phyloP scores from a whole-genome alignment of 2,797 vertebrate genomes.

The Arvicola amphibius region DNA sequence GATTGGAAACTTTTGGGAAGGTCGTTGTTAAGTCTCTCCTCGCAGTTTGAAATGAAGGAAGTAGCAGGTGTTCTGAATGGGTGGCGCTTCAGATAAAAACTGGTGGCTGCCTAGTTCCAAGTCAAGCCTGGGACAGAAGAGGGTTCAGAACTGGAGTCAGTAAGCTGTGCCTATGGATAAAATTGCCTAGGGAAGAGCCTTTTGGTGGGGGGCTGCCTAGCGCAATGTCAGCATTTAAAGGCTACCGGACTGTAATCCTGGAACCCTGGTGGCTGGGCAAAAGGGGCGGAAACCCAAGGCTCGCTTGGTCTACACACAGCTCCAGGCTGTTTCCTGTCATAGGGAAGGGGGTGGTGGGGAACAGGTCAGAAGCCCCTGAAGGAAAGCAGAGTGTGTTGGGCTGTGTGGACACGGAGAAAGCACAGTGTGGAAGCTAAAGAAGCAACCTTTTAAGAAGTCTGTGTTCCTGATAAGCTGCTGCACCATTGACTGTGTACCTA shows the following conservation, averaged over 20 bases:
- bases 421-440: not conserved
- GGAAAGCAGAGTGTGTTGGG: not conserved
- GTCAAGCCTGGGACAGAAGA: not conserved
- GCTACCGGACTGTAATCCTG: not conserved
- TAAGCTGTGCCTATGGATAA: not conserved
- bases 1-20: not conserved
- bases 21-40: not conserved
- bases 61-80: not conserved
- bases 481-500: not conserved
- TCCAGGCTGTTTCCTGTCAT: not conserved
- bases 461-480: not conserved
- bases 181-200: not conserved
- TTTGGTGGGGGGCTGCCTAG: not conserved
- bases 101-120: not conserved
- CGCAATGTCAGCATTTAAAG: not conserved
- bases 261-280: not conserved
- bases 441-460: conserved; percentile 11
- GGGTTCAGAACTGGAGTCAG: not conserved
- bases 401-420: not conserved
- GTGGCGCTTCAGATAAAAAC: not conserved
- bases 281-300: not conserved
- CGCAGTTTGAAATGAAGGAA: not conserved
- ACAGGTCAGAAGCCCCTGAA: not conserved
- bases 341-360: not conserved
- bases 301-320: not conserved